Conservation (phyloP, 1,140 invertebrate species). For the Zelostemma sp. region DNA sequence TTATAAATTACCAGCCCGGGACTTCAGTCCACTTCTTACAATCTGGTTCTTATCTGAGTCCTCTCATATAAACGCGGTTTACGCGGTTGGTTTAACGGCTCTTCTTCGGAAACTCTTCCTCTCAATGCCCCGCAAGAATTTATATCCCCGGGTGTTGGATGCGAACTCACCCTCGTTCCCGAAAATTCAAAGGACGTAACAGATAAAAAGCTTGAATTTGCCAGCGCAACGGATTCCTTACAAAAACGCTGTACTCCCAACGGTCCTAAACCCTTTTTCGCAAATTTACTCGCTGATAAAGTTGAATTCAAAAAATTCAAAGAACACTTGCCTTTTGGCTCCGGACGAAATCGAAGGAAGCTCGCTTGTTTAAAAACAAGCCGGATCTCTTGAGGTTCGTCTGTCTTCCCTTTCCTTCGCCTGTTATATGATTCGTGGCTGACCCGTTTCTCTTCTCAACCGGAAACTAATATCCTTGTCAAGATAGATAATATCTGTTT, state of each 20-base stretch:
- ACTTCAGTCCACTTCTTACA: slow-evolving; percentile 41
- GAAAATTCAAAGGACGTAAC: slow-evolving; percentile 34
- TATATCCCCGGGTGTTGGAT: slow-evolving; percentile 38
- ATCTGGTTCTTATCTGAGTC: slow-evolving; percentile 46
- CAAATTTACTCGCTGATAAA: no score
- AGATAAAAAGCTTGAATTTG: slow-evolving; percentile 33
- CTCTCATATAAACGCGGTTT: slow-evolving; percentile 42
- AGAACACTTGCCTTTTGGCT: background rate
- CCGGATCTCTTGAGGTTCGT: slow-evolving; percentile 1
- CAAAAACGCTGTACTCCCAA: no score
- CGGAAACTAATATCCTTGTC: slow-evolving; percentile 47
- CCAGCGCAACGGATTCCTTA: slow-evolving; percentile 21
- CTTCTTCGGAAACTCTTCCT: slow-evolving; percentile 43
- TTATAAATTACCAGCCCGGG: slow-evolving; percentile 38
- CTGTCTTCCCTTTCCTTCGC: slow-evolving; percentile 30
- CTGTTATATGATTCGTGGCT: slow-evolving; percentile 21
- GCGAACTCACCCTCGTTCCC: slow-evolving; percentile 39
- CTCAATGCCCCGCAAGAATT: slow-evolving; percentile 33
- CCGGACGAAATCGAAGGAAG: background rate
- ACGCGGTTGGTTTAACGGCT: slow-evolving; percentile 44
- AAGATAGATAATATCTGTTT: slow-evolving; percentile 44
- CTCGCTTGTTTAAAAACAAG: slow-evolving; percentile 27
- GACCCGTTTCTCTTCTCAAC: slow-evolving; percentile 35
- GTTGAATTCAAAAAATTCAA: background rate
- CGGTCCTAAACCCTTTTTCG: no score